Percentiles rank a stretch among this genome's conserved stretches.
These are phyloP conservation scores for Marisa cornuarietis DNA, from an alignment of 1,140 invertebrate species.

Conservation along the genomic window DNA sequence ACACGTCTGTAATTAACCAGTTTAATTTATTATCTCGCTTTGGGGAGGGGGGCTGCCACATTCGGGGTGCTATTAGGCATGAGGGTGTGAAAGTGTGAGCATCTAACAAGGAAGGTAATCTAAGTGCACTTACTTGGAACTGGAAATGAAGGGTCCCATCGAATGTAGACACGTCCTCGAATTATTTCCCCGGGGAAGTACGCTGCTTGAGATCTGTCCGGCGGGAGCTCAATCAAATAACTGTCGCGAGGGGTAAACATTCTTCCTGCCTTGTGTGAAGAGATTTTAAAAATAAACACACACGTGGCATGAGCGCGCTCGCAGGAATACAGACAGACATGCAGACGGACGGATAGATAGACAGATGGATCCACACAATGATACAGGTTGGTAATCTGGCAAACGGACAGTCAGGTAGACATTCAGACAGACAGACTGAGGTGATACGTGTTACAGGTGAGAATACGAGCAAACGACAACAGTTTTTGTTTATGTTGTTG, in stretches of 20 bases:
- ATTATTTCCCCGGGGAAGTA: background rate
- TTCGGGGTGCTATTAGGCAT: too few species aligned
- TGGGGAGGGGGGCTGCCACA: too few species aligned
- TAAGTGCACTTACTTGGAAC: background rate
- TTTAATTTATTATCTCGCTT: too few species aligned
- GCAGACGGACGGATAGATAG: background rate
- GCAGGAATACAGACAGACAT: background rate
- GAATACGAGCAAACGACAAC: background rate
- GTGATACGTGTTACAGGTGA: background rate
- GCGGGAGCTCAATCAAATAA: background rate
- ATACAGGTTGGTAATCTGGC: background rate
- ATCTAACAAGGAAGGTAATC: background rate
- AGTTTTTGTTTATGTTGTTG: too few species aligned
- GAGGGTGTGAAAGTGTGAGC: background rate
- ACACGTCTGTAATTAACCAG: too few species aligned
- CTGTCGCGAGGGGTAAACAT: background rate
- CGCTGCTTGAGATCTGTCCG: background rate
- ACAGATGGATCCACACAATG: background rate
- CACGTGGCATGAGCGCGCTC: background rate
- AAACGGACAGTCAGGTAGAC: background rate
- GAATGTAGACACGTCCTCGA: background rate
- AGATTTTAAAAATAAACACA: too few species aligned
- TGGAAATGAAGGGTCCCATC: background rate
- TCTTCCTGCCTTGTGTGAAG: background rate
- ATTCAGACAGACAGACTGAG: constrained; percentile 1